Percentiles rank a stretch among this genome's conserved stretches.
Evolutionary conservation across 2,888 invertebrate genomes (phyloP).

Genomic region (Terebella lapidaria): DNA sequence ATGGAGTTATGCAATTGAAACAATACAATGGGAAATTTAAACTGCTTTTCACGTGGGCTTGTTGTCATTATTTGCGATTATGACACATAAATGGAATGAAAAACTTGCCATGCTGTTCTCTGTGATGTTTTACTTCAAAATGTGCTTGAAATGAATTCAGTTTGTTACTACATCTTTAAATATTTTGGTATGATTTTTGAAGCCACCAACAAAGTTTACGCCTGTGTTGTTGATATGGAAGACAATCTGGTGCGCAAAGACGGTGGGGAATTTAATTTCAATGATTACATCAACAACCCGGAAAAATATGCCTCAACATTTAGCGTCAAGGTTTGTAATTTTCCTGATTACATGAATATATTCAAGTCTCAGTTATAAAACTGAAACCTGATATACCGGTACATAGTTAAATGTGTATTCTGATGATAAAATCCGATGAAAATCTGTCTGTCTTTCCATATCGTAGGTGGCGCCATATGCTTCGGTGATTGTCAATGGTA

Average conservation of each 20-base stretch:
- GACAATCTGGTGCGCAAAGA: slow-evolving; percentile 90
- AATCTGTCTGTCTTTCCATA: neutral
- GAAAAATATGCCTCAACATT: slow-evolving; percentile 93
- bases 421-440: neutral
- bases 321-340: slow-evolving; percentile 69
- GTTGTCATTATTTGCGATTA: too few relatives aligned
- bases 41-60: too few relatives aligned
- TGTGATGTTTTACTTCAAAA: too few relatives aligned
- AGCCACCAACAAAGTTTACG: slow-evolving; percentile 93
- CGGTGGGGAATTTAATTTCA: slow-evolving; percentile 84
- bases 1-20: too few relatives aligned
- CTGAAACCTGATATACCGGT: too few relatives aligned
- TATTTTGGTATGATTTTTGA: too few relatives aligned
- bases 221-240: slow-evolving; percentile 86
- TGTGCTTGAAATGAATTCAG: too few relatives aligned
- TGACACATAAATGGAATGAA: too few relatives aligned
- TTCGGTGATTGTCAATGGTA: slow-evolving; percentile 93
- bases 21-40: too few relatives aligned
- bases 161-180: too few relatives aligned
- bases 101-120: too few relatives aligned
- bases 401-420: neutral
- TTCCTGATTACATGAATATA: neutral
- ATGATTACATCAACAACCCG: slow-evolving; percentile 87
- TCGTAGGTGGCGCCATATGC: slow-evolving; percentile 89
- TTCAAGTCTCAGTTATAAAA: neutral